Base-by-base conservation (phyloP, 2,113 vertebrate genomes). In the Kobus ellipsiprymnus region DNA sequence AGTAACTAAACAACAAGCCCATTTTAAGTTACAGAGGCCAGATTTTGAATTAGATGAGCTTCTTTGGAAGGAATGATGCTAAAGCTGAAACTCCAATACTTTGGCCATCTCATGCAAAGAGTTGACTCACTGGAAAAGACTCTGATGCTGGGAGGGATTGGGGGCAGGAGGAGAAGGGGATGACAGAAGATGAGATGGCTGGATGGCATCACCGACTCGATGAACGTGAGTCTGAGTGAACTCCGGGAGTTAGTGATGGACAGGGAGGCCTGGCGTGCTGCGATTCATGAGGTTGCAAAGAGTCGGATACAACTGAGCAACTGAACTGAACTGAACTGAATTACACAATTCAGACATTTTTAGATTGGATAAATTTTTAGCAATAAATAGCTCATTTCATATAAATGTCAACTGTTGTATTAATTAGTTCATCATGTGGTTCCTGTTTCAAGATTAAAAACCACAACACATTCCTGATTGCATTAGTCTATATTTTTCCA, bases 371-470 rank as follows among this genome's bases (percentile, higher is more conserved):
- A 83, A 55, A 64, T 30, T 78, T 95, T 93, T 40, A 80, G 60
- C 9, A 90, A 36, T 62, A 62, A 62, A 67, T 95, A 88, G 88
- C 12, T 90, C 30, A 3, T 92, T 80, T 95, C 27, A 80, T 86
- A 52, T 83, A 92, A 25, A 80, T 89, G 52, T 93, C 44, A 91
- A 55, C 8, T 17, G 15, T 85, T 95, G 7, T 33, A 29, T 44
- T 93, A 74, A 64, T 23, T 52, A 89, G 8, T 60, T 67, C 44
- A 71, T 64, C 30, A 59, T 29, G 2, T 13, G 14, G 46, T 82
- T 95, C 30, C 29, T 88, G 27, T 71, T 81, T 94, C 55, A 88
- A 67, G 48, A 55, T 85, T 96, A 87, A 96, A 95, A 60, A 16
- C 36, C 64, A 1, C 62, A 86, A 54, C 14, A 33, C 59, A 27